Base-by-base conservation (phyloP, 1,140 invertebrate species). In the Heliconius melpomene region DNA sequence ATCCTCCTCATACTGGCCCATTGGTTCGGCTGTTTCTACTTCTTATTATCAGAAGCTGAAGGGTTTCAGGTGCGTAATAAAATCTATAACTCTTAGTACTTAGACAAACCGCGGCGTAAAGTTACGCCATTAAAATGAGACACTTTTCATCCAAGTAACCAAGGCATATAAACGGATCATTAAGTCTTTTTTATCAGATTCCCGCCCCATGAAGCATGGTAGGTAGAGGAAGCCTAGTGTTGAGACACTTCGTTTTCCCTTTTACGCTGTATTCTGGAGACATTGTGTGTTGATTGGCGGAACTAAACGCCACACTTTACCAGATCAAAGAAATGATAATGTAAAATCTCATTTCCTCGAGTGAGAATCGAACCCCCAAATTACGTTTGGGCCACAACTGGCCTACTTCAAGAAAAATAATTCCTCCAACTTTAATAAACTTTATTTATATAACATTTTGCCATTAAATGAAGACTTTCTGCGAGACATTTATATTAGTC, bases 21-120 rank as follows among this genome's bases (percentile, higher is more conserved):
- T 89, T 99, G 98, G 98, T 99, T 99, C 91, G 98, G 98, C 52
- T 99, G 98, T 91, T 99, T 99, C 95, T 99, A 99, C 95, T 99
- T 98, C 95, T 94, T 99, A 79, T 96, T 99, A 32, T 98, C 98
- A 7, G 98, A 99, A 90, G 97, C 97, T 36, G 98, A 99, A 94
- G 97, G 96, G 3, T 99, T 98, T 93, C 95, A 96, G 92, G 97
- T 96, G 78, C 90, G 88, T 72, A 71, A 5, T 3, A 23, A 23
- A 23, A 46, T 2, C 13, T 46, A 46, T 46, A n/a, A 54, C 18
- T 54, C 16, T 6, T 54, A 54, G 18, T 54, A 7, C 20, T 20
- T 7, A 20, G 2, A 46, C 40, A 46, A 13, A 1, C 13, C 13
- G 5, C 40, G 40, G 40, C 40, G 40, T 46, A 16, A 13, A 46